These are phyloP conservation scores for Pachydiplax longipennis DNA, from an alignment of 2,888 invertebrate genomes.

Conservation along the genomic window DNA sequence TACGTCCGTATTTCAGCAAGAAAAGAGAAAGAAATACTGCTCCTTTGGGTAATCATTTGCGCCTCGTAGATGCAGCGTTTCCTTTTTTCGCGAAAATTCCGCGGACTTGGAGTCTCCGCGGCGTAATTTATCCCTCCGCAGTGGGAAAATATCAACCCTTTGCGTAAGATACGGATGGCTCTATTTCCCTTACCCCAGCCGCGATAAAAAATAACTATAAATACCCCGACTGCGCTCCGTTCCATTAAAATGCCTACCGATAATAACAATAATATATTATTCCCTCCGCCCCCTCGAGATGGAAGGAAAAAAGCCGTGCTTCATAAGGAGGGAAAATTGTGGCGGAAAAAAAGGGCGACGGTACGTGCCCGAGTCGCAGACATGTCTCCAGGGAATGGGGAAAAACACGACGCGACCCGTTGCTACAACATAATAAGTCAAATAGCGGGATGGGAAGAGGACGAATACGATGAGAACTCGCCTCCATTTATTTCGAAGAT, in stretches of 20 bases:
- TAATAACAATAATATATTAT: slow-evolving; percentile 43
- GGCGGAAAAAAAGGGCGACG: neutral
- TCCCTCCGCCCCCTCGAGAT: neutral
- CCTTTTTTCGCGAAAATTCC: neutral
- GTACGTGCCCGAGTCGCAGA: slow-evolving; percentile 11
- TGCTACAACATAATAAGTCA: slow-evolving; percentile 42
- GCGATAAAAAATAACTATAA: neutral
- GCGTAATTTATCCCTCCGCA: neutral
- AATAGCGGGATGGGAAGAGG: slow-evolving; percentile 49
- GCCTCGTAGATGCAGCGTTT: neutral
- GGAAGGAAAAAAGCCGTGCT: neutral
- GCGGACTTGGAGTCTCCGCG: neutral
- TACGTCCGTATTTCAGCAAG: neutral
- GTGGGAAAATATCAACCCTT: neutral
- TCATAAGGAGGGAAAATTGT: neutral
- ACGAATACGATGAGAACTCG: slow-evolving; percentile 9
- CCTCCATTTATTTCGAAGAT: slow-evolving; percentile 39
- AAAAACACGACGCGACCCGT: slow-evolving; percentile 31
- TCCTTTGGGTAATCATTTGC: neutral
- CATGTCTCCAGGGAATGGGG: slow-evolving; percentile 6
- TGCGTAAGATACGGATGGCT: neutral
- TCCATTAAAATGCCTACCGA: neutral
- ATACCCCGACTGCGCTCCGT: neutral
- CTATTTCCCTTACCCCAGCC: neutral
- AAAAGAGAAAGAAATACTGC: neutral